Base-by-base conservation (phyloP, 2,888 invertebrate genomes). In the Andrena trimmerana region DNA sequence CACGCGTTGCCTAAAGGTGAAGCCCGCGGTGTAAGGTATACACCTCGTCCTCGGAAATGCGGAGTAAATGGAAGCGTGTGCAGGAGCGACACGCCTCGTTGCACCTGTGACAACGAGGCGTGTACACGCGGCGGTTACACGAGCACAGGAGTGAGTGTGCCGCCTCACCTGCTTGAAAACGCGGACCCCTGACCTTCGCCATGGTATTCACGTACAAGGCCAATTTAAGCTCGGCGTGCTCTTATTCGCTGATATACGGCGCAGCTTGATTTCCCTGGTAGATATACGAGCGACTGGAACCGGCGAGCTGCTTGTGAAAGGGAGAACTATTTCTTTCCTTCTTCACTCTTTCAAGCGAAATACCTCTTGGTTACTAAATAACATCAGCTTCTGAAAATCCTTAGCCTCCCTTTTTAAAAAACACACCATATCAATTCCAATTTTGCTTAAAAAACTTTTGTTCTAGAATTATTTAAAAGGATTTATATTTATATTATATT, bases 181-280 rank as follows among this genome's bases (percentile, higher is more conserved):
- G 78, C 90, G 88, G 92, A 90, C 90, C 88, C 89, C 83, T 88
- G 90, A 91, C 92, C 92, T 92, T 92, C 90, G 88, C 88, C 89
- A 87, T 88, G 87, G 90, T 90, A 90, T 91, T 90, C 87, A 87
- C 84, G 87, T 86, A 80, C 87, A 88, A 84, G 87, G 85, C 72
- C 89, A 85, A 66, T 78, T 78, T 74, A 87, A 86, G 78, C 81
- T 86, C 71, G 70, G 65, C 79, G 50, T 73, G 63, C 78, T 77
- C 86, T 71, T 84, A 75, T 79, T 73, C 70, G 48, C 59, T 52
- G 63, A 67, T 79, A 57, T 36, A 70, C n/a, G 31, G 36, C 33
- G 7, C 29, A 42, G 42, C 78, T 66, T 42, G 78, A 80, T 78
- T 66, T 13, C 70, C 36, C 27, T 0, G n/a, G 6, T 33, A 59